Base-by-base conservation (phyloP, 2,113 vertebrate species). In the Prochilodus magdalenae region DNA sequence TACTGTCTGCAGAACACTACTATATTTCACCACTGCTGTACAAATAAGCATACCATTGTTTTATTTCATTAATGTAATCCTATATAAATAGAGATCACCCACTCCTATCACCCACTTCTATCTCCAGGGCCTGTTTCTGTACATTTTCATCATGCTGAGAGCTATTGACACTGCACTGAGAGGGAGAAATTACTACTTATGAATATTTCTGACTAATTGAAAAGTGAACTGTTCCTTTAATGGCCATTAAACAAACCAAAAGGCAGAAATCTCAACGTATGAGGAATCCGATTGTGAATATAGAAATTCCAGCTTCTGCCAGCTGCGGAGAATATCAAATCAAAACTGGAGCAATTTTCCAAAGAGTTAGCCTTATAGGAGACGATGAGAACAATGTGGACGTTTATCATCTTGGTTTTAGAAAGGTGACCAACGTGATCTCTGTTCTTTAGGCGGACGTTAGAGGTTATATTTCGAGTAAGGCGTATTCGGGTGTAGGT, bases 191-290 rank as follows among this genome's bases (percentile, higher is more conserved):
- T 6, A 79, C 27, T 57, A 53, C 13, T 16, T 57, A 20, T 57
- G 63, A 47, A 69, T 69, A 57, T 14, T 16, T 79, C 60, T 65
- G 44, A 29, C 24, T 51, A 57, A 27, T 7, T 14, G 53, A 71
- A 72, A 62, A 60, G 60, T 47, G 60, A 81, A 67, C 71, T 33
- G 27, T 81, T 71, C 71, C 79, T 81, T 81, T 81, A 74, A 59
- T 16, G 51, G 69, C 73, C 79, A 76, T 75, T 57, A 30, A 83
- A 78, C 69, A 47, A 55, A 84, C 76, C 83, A 84, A 84, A 73
- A 75, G 57, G 72, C 72, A 75, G 8, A 74, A 66, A 71, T 74
- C 24, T 81, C 53, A n/a, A 27, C 69, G n/a, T 69, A 24, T 26
- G 73, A 51, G 30, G 36, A n/a, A 14, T 47, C 4, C 24, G 33